Evolutionary conservation across 2,797 vertebrate species (phyloP).

Genomic region (Sebastes matsubarae): DNA sequence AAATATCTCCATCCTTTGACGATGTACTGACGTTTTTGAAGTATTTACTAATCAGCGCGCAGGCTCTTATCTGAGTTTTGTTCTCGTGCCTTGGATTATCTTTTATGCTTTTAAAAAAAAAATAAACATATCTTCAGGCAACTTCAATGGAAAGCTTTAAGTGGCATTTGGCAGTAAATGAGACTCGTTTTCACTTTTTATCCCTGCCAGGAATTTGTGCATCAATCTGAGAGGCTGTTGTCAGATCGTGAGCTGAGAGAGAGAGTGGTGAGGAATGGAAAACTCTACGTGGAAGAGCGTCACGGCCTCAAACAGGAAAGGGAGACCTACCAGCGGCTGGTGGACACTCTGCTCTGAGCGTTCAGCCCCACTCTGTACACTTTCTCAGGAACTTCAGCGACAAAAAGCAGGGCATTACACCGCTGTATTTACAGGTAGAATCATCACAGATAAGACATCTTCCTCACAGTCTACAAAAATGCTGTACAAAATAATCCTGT

Average conservation of each 20-base stretch:
- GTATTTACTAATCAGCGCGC: conserved; percentile 54
- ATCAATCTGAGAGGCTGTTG: conserved; percentile 86
- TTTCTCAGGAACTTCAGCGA: conserved; percentile 47
- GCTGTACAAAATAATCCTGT: neutral
- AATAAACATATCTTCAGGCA: conserved; percentile 54
- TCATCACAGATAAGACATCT: neutral
- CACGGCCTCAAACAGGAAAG: conserved; percentile 86
- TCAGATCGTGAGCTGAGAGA: conserved; percentile 79
- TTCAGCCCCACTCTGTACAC: neutral
- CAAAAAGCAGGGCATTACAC: neutral
- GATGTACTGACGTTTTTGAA: conserved; percentile 43
- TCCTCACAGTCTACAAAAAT: neutral
- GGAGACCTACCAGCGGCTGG: conserved; percentile 85
- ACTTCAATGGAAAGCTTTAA: conserved; percentile 56
- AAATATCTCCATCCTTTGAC: conserved; percentile 62
- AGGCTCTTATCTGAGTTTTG: conserved; percentile 50
- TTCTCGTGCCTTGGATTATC: conserved; percentile 49
- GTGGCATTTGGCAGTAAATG: conserved; percentile 56
- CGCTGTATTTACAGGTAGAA: neutral
- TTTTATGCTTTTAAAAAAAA: conserved; percentile 42
- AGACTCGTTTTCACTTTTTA: conserved; percentile 51
- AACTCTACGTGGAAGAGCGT: conserved; percentile 80
- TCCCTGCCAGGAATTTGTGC: conserved; percentile 89
- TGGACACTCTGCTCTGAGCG: conserved; percentile 72
- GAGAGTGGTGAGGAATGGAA: conserved; percentile 82